Percentiles rank a stretch among this genome's conserved stretches.
phyloP scores from a whole-genome alignment of 1,140 invertebrate genomes.

The Rhagoletis zephyria region DNA sequence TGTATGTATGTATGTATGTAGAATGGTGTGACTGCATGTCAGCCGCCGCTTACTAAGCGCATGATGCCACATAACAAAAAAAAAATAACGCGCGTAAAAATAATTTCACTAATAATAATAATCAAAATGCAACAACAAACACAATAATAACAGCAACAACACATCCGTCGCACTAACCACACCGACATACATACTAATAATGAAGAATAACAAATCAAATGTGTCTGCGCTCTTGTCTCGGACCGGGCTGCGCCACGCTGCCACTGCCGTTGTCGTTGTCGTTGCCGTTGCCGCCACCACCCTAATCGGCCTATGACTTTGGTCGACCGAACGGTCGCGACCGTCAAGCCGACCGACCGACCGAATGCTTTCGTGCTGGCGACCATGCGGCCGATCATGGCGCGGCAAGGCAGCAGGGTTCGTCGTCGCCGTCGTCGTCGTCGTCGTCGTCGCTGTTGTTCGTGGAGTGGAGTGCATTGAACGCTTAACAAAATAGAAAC shows the following conservation, averaged over 20 bases:
- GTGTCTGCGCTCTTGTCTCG: constrained; percentile 47
- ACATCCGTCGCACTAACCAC: constrained; percentile 31
- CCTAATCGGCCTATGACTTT: constrained; percentile 4
- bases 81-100: neutral
- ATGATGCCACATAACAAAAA: neutral
- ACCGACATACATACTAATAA: constrained; percentile 40
- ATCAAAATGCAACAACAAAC: constrained; percentile 26
- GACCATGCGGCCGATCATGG: neutral
- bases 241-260: neutral
- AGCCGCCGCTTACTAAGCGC: neutral
- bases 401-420: constrained; percentile 28
- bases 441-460: neutral
- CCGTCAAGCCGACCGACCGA: neutral
- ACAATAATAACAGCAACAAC: constrained; percentile 31
- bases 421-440: constrained; percentile 6
- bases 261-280: too few species aligned
- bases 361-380: neutral
- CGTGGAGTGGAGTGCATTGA: constrained; percentile 46
- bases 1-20: neutral
- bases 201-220: constrained; percentile 52
- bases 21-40: neutral
- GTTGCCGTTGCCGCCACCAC: neutral
- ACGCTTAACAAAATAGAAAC: constrained; percentile 56
- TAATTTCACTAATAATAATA: constrained; percentile 49
- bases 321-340: constrained; percentile 1